Conservation (phyloP, 2,888 invertebrate species). For the Acronicta psi region DNA sequence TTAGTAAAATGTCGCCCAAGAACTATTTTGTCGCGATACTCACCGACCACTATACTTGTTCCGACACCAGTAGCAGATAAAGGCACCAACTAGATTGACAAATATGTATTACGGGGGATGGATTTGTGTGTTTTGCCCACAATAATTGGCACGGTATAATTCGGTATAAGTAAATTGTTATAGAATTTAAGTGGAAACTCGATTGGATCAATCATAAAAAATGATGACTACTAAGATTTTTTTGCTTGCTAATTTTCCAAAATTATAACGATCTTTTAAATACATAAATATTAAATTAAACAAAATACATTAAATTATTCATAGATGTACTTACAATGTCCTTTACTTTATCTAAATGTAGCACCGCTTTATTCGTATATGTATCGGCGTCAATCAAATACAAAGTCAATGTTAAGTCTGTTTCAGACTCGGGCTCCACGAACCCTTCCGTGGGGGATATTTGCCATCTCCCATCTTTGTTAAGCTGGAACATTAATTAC, state of each 20-base stretch:
- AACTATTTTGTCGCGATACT: constrained; percentile 88
- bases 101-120: too few species aligned
- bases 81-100: constrained; percentile 73
- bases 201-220: too few species aligned
- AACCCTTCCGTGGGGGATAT: constrained; percentile 76
- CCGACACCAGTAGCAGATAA: constrained; percentile 90
- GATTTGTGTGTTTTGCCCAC: too few species aligned
- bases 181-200: too few species aligned
- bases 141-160: too few species aligned
- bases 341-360: constrained; percentile 82
- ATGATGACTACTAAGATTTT: too few species aligned
- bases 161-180: background rate
- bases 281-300: too few species aligned
- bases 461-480: constrained; percentile 79
- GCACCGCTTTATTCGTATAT: constrained; percentile 80
- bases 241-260: too few species aligned
- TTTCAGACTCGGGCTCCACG: constrained; percentile 78
- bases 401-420: constrained; percentile 71
- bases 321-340: constrained; percentile 75
- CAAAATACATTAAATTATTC: background rate
- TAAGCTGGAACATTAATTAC: constrained; percentile 63
- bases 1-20: constrained; percentile 91
- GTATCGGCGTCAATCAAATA: constrained; percentile 78
- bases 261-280: too few species aligned
- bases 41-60: constrained; percentile 90